Evolutionary conservation across 1,140 invertebrate species (phyloP), one percentile per base, ranked within the genome.

Genomic region (Drosophila biarmipes): DNA sequence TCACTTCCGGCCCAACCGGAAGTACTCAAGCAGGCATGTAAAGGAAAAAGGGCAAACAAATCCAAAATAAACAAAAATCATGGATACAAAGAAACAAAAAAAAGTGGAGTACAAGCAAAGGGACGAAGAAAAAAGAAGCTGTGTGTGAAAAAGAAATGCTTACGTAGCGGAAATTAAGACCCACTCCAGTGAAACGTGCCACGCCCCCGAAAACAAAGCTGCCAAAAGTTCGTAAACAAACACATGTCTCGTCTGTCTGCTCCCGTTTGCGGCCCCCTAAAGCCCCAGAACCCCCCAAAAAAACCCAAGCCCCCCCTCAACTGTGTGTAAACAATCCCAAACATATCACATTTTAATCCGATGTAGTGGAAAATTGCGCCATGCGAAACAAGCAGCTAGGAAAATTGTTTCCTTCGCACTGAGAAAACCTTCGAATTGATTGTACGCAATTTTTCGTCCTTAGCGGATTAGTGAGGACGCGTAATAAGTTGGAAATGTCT

Each of bases 321-420:
- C 49, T 80, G 66, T 75, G 75, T 82, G 84, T 89, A 89, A 90
- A 89, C 84, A 89, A 90, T 87, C 77, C 71, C 85, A 80, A 89
- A 89, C 84, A 89, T 90, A 89, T 89, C 84, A 89, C 84, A 89
- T 90, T 89, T 89, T 89, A 89, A 89, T 89, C 84, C 84, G 73
- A 90, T 89, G 84, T 89, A 90, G 85, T 89, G 79, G 85, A 89
- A 89, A 89, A 89, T 89, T 89, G 84, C 68, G 63, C 73, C 78
- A 78, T 56, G 81, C 63, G 62, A 63, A 63, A 63, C 63, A 67
- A 62, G 57, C 62, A 14, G 62, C 38, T 6, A 42, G 54, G 64
- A 66, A 74, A 82, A 87, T 82, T 87, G 82, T 87, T 78, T 71
- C 62, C 29, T 52, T 58, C 34, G 42, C 37, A 63, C 46, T 52